Base-by-base conservation (phyloP, 2,888 invertebrate species). In the Parnassius orleans region DNA sequence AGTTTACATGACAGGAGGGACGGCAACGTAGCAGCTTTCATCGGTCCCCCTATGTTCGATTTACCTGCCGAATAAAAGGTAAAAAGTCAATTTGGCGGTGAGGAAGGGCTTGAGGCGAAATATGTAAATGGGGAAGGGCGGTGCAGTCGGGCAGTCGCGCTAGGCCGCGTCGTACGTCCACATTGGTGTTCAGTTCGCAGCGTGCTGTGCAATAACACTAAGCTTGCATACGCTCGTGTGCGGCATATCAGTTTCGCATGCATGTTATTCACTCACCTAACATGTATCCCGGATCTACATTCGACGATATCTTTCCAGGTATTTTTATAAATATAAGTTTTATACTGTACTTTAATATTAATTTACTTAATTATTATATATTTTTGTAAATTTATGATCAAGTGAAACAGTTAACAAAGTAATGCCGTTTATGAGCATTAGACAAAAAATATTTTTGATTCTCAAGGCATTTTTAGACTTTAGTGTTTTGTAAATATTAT, bases 41-140 rank as follows among this genome's bases (percentile, higher is more conserved):
- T 80, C 78, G 78, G 80, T 86, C 86, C 90, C 58, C 90, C 90
- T 78, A 82, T 80, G 73, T 89, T 89, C 80, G 83, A 86, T 87
- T 82, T 89, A 89, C 90, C 88, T 90, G 89, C 80, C 81, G 88
- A 87, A 89, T 90, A 87, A 90, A 88, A 90, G 86, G 90, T 90
- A 90, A 86, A 90, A 90, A 88, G 90, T 90, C 89, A 91, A 88
- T 90, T 90, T 87, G 72, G 81, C 84, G 85, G 84, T 82, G 72
- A 90, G 83, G 88, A 87, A 91, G 90, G 90, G 89, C 89, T 89
- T 78, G 78, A 79, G 81, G 82, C 81, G 82, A 84, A 80, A 78
- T 89, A 88, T 88, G 90, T 89, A 88, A 89, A 88, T 89, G 80
- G 86, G 84, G 86, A 83, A 88, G 88, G 88, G 88, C 84, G 82